Percentiles rank a stretch among this genome's conserved stretches.
These are phyloP conservation scores for Phalloptychus januarius DNA, from an alignment of 2,797 vertebrate genomes.

Conservation along the genomic window DNA sequence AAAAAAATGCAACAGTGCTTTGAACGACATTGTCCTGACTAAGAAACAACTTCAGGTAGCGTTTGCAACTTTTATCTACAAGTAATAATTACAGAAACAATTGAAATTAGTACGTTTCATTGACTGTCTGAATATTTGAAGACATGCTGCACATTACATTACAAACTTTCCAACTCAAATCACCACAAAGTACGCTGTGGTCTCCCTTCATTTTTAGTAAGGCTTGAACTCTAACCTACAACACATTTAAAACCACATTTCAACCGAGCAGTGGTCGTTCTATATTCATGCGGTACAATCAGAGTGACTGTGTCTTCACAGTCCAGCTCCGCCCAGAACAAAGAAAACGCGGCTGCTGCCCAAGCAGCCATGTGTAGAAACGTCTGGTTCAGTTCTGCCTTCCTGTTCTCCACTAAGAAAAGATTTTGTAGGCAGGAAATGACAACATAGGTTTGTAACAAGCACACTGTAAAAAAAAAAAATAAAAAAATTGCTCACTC, in stretches of 20 bases:
- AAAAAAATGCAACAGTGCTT: not conserved
- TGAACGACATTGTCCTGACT: not conserved
- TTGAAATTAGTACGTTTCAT: not conserved
- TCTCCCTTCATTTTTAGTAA: not conserved
- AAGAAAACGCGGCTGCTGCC: constrained; percentile 57
- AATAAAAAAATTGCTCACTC: too few species aligned
- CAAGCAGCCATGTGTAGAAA: constrained; percentile 45
- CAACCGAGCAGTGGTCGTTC: constrained; percentile 49
- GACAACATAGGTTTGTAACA: constrained; percentile 14
- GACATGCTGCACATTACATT: not conserved
- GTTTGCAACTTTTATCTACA: not conserved
- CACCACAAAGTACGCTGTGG: not conserved
- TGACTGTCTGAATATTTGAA: not conserved
- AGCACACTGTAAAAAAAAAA: not conserved
- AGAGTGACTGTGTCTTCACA: constrained; percentile 63
- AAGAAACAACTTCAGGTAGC: not conserved
- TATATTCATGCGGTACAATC: constrained; percentile 63
- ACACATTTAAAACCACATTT: constrained; percentile 23
- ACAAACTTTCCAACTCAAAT: not conserved
- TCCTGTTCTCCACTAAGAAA: constrained; percentile 15
- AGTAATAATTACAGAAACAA: not conserved
- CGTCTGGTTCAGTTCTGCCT: constrained; percentile 46
- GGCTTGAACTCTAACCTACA: not conserved
- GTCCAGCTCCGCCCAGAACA: constrained; percentile 49
- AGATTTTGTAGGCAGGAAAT: constrained; percentile 41